Evolutionary conservation across 2,797 vertebrate species (phyloP).

Genomic region (Gadopsis marmoratus): DNA sequence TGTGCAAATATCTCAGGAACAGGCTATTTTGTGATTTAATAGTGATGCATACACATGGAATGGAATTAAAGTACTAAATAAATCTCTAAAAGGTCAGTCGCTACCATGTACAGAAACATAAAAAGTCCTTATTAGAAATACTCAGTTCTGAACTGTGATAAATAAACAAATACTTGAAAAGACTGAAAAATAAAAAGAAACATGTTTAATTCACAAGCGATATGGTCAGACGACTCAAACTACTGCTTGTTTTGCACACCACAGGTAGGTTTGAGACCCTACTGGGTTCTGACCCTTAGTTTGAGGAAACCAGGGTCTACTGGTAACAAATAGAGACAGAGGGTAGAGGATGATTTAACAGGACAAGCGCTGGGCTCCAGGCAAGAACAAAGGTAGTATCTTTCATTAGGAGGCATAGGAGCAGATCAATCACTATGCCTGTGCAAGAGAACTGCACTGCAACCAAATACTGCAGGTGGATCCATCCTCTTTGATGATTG

Average conservation of each 20-base stretch:
- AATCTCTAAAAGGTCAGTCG: background rate
- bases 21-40: background rate
- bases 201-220: background rate
- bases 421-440: conserved; percentile 59
- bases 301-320: conserved; percentile 23
- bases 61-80: conserved; percentile 12
- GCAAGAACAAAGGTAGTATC: conserved; percentile 59
- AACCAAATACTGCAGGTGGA: conserved; percentile 40
- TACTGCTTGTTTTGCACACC: background rate
- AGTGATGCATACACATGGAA: background rate
- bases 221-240: background rate
- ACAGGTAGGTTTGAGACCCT: background rate
- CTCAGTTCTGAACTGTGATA: background rate
- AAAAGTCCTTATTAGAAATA: background rate
- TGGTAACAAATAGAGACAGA: conserved; percentile 36
- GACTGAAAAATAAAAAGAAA: background rate
- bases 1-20: conserved; percentile 14
- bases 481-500: conserved; percentile 64
- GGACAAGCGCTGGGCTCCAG: conserved; percentile 28
- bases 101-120: background rate
- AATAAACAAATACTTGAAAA: background rate
- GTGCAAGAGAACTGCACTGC: conserved; percentile 31
- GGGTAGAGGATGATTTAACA: conserved; percentile 41
- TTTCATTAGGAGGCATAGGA: conserved; percentile 57
- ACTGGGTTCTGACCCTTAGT: conserved; percentile 2